These are phyloP conservation scores for Cryptocephalus primarius DNA, from an alignment of 2,888 invertebrate species.

Conservation along the genomic window DNA sequence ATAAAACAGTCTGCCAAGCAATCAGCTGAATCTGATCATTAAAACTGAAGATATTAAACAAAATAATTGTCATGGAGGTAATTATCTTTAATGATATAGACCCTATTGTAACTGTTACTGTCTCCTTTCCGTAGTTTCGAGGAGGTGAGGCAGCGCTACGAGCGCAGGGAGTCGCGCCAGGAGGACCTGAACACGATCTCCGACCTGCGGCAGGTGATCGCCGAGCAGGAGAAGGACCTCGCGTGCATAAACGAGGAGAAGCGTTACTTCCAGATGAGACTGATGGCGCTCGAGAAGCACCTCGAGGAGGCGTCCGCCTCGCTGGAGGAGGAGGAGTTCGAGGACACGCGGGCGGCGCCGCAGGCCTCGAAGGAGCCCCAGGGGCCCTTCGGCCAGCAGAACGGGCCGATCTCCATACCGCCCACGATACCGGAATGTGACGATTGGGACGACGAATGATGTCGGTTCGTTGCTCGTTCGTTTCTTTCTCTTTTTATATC, in stretches of 20 bases:
- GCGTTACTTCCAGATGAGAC: conserved; percentile 45
- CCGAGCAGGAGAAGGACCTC: conserved; percentile 47
- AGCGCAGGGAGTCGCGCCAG: conserved; percentile 43
- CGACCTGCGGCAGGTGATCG: conserved; percentile 44
- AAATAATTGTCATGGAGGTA: too few species aligned
- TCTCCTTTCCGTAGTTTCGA: conserved; percentile 40
- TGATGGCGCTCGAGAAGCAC: conserved; percentile 29
- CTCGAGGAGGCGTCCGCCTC: conserved; percentile 19
- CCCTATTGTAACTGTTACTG: too few species aligned
- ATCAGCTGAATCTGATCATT: too few species aligned
- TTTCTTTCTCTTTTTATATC: conserved; percentile 2
- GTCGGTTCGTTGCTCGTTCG: conserved; percentile 6
- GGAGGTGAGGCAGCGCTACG: conserved; percentile 47
- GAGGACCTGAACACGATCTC: conserved; percentile 46
- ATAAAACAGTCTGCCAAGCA: too few species aligned
- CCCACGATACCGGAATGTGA: conserved; percentile 36
- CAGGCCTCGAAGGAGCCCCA: conserved; percentile 1
- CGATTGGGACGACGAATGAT: conserved; percentile 28
- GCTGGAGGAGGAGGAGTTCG: conserved; percentile 27
- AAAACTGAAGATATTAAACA: too few species aligned
- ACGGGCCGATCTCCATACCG: conserved; percentile 26
- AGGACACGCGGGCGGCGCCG: conserved; percentile 21
- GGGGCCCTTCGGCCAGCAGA: neutral
- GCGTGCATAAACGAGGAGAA: conserved; percentile 46
- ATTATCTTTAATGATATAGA: too few species aligned